Base-by-base conservation (phyloP, 2,113 vertebrate species). In the Oenanthe melanoleuca region DNA sequence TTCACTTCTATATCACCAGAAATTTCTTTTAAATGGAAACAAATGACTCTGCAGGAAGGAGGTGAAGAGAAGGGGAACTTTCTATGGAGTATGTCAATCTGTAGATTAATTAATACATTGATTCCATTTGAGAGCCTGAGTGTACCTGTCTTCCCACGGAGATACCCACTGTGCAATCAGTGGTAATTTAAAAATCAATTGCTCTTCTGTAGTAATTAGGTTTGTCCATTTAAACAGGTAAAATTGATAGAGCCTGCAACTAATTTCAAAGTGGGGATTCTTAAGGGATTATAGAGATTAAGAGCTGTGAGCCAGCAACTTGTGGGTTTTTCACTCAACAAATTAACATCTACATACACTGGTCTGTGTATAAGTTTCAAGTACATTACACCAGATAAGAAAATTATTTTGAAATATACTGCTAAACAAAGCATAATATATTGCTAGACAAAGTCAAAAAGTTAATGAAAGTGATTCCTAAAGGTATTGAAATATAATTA, bases 141-240 rank as follows among this genome's bases (percentile, higher is more conserved):
- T 84, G 79, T 97, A 97, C 96, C 96, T 96, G 81, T 96, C 97
- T 97, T 97, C 96, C 95, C 93, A 97, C 88, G 87, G 83, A 98
- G 97, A 97, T 95, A 97, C 94, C 95, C 93, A 96, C 88, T 87
- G 90, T 92, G 92, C 96, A 97, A 98, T 98, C 97, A 97, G 96
- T 96, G 96, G 88, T 97, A 97, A 98, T 98, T 98, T 86, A 97
- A 98, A 98, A 98, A 97, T 98, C 97, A 98, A 98, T 98, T 91
- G 88, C 85, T 97, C 89, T 95, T 97, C 97, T 97, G 96, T 96
- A 97, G 97, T 98, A 98, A 98, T 98, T 98, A 97, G 97, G 96
- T 97, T 97, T 97, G 96, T 94, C 97, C 96, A 97, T 96, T 98
- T 98, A 97, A 97, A 96, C 44, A 96, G 96, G 92, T 97, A 96